Evolutionary conservation across 2,113 vertebrate species (phyloP).

Genomic region (Papio anubis): DNA sequence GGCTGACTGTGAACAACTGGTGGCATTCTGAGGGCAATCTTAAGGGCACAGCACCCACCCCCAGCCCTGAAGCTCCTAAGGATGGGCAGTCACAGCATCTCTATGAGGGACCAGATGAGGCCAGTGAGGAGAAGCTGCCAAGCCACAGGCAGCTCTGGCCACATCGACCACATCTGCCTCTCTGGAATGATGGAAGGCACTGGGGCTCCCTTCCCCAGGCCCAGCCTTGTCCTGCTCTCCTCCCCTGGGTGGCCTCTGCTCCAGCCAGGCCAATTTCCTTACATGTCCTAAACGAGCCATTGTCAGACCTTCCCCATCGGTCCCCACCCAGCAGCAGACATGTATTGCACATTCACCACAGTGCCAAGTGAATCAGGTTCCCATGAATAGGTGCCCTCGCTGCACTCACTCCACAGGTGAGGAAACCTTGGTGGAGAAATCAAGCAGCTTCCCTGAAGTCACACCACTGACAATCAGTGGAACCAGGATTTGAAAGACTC

Average conservation of each 20-base stretch:
- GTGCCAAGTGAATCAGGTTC: not conserved
- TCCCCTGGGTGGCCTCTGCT: not conserved
- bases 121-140: not conserved
- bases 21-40: not conserved
- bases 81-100: not conserved
- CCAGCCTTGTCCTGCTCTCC: not conserved
- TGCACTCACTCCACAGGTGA: not conserved
- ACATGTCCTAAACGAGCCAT: rapidly evolving
- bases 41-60: not conserved
- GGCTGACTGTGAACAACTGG: not conserved
- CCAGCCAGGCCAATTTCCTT: not conserved
- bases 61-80: not conserved
- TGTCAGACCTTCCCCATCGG: not conserved
- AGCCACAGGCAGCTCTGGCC: not conserved
- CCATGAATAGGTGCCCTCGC: not conserved
- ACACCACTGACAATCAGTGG: not conserved
- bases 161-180: not conserved
- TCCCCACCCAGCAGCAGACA: not conserved
- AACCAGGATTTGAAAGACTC: not conserved
- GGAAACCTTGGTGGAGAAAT: not conserved
- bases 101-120: not conserved
- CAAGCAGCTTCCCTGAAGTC: not conserved
- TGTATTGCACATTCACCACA: not conserved
- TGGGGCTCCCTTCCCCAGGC: not conserved
- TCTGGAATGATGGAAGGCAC: not conserved